These are phyloP conservation scores for Glomeris maerens DNA, from an alignment of 1,140 invertebrate genomes.

Conservation along the genomic window DNA sequence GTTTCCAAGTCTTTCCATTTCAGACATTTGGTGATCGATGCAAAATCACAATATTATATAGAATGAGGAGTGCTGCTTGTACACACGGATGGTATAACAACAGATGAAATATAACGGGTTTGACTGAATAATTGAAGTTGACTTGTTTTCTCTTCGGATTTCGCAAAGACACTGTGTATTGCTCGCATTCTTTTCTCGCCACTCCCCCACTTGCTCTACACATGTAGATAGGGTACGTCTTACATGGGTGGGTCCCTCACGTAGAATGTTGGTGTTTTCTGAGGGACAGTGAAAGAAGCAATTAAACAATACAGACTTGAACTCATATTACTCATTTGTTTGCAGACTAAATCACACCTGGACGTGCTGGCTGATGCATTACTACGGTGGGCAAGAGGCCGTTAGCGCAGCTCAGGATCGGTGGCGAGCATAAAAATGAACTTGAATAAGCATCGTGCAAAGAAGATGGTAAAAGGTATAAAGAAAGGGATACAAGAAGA, in stretches of 20 bases:
- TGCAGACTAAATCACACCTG: slow-evolving; percentile 82
- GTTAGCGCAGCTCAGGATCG: slow-evolving; percentile 27
- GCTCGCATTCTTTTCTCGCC: neutral
- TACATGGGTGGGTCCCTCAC: neutral
- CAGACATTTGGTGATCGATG: too few relatives aligned
- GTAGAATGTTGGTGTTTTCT: neutral
- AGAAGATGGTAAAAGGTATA: too few relatives aligned
- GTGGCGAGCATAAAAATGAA: neutral
- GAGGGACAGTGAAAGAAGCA: neutral
- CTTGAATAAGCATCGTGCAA: slow-evolving; percentile 5
- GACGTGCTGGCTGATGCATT: slow-evolving; percentile 84
- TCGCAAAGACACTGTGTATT: too few relatives aligned
- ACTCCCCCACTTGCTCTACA: neutral
- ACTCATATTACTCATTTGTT: slow-evolving; percentile 31
- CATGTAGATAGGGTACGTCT: neutral
- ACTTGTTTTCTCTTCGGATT: too few relatives aligned
- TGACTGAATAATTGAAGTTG: neutral
- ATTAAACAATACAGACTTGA: slow-evolving; percentile 3
- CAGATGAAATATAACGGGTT: too few relatives aligned
- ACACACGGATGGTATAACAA: too few relatives aligned
- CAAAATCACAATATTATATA: too few relatives aligned
- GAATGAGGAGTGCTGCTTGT: too few relatives aligned
- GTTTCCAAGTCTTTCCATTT: too few relatives aligned
- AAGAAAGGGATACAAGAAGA: too few relatives aligned
- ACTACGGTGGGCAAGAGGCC: slow-evolving; percentile 77